A percentile compares a stretch with the other conserved stretches of the same genome.
Conservation (phyloP, 2,888 invertebrate species). For the Corbicula japonica region DNA sequence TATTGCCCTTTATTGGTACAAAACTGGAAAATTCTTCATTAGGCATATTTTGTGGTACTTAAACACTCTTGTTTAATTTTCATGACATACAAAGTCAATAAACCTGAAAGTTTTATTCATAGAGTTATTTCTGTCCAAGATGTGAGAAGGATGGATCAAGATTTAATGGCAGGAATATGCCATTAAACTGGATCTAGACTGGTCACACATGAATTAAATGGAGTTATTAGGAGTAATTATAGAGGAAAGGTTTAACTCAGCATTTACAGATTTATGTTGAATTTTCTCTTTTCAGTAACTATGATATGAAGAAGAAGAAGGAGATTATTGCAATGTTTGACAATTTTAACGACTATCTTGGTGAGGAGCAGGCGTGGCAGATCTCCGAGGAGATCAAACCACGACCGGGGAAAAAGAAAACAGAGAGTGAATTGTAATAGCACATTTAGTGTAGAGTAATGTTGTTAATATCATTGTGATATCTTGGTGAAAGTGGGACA, state of each 20-base stretch:
- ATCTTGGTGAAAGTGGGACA: neutral
- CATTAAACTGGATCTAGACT: neutral
- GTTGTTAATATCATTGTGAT: neutral
- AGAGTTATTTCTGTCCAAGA: neutral
- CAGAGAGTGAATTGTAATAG: constrained; percentile 19
- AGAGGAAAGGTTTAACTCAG: neutral
- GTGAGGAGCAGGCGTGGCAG: constrained; percentile 99
- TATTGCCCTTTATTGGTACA: too few species aligned
- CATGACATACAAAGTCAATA: too few species aligned
- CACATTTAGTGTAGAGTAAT: neutral
- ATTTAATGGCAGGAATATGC: neutral
- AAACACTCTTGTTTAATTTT: too few species aligned
- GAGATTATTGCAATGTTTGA: constrained; percentile 97
- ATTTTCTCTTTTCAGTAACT: constrained; percentile 73
- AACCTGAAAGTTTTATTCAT: neutral
- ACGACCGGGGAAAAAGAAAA: constrained; percentile 87
- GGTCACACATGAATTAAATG: neutral
- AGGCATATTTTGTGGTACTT: too few species aligned
- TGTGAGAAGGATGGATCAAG: neutral
- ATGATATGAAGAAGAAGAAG: constrained; percentile 97
- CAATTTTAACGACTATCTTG: constrained; percentile 97
- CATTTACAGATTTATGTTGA: neutral
- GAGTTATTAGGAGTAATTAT: neutral
- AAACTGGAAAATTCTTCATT: too few species aligned
- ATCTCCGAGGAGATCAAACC: constrained; percentile 99